Percentiles rank a stretch among this genome's conserved stretches.
These are phyloP conservation scores for Arizona elegans DNA, from an alignment of 2,113 vertebrate species.

Conservation along the genomic window DNA sequence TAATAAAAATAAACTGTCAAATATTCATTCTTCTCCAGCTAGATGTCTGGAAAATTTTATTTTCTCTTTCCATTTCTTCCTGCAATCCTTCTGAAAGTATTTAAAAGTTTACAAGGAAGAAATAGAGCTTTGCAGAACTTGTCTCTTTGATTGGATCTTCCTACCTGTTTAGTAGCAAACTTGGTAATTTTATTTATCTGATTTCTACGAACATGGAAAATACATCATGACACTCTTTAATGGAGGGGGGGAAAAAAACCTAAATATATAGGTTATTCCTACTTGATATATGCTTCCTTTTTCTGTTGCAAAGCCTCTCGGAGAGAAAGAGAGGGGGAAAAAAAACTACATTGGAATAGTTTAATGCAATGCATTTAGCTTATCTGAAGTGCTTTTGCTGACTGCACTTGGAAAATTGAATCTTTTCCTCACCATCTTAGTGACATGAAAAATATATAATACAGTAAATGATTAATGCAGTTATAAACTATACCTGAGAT, in stretches of 20 bases:
- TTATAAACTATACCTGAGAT: constrained; percentile 93
- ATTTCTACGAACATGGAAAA: constrained; percentile 64
- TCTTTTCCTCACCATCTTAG: constrained; percentile 81
- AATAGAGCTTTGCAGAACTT: constrained; percentile 15
- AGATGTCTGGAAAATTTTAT: constrained; percentile 31
- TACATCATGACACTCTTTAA: constrained; percentile 54
- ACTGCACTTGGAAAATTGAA: constrained; percentile 82
- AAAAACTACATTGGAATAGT: constrained; percentile 66
- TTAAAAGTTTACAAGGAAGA: constrained; percentile 37
- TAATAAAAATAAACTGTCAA: constrained; percentile 13
- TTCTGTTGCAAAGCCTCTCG: constrained; percentile 63
- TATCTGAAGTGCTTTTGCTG: constrained; percentile 76
- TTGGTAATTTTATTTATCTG: constrained; percentile 70
- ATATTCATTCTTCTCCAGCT: constrained; percentile 23
- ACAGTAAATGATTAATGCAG: constrained; percentile 93
- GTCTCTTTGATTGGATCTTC: constrained; percentile 40
- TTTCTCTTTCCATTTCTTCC: constrained; percentile 44
- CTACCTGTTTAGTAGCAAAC: constrained; percentile 51
- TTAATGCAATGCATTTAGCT: constrained; percentile 76
- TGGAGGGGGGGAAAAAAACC: constrained; percentile 29
- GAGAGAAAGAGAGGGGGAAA: constrained; percentile 51
- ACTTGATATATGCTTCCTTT: constrained; percentile 65
- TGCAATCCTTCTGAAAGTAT: constrained; percentile 45
- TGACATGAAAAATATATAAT: constrained; percentile 95
- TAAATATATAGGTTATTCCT: constrained; percentile 64